A percentile compares a stretch with the other conserved stretches of the same genome.
phyloP scores from a whole-genome alignment of 2,113 vertebrate species.

The Cottus gobio region DNA sequence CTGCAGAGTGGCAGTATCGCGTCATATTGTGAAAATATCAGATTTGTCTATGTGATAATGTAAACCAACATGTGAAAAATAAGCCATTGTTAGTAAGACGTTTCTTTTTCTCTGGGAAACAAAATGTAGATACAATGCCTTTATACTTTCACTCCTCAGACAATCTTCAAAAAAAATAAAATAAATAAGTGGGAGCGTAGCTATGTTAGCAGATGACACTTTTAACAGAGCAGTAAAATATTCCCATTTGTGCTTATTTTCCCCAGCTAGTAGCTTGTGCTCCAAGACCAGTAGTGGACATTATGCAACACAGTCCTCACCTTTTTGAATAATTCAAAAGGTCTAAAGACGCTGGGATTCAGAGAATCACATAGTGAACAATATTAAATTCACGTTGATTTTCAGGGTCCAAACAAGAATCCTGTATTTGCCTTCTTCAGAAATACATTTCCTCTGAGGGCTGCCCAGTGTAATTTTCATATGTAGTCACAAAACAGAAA shows the following conservation, averaged over 20 bases:
- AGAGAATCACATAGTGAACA: background rate
- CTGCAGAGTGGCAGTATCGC: background rate
- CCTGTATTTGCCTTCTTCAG: background rate
- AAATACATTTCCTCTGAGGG: background rate
- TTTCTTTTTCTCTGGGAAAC: background rate
- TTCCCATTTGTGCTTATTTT: background rate
- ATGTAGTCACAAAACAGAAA: background rate
- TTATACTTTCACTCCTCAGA: background rate
- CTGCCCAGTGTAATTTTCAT: background rate
- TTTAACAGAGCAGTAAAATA: background rate
- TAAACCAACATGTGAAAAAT: background rate
- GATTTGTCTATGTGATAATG: background rate
- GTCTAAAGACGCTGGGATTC: background rate
- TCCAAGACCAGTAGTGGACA: conserved; percentile 6
- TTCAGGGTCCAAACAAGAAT: background rate
- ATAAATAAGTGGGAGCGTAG: background rate
- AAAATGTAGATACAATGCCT: background rate
- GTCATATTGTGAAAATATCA: background rate
- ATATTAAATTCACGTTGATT: background rate
- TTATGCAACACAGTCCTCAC: conserved; percentile 26
- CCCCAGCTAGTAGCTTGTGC: background rate
- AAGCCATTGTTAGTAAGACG: background rate
- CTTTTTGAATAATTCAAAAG: conserved; percentile 57
- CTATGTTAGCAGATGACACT: background rate
- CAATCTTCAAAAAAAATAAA: background rate